Evolutionary conservation across 2,797 vertebrate species (phyloP), one percentile per base, ranked within the genome.

Genomic region (Fringilla coelebs): DNA sequence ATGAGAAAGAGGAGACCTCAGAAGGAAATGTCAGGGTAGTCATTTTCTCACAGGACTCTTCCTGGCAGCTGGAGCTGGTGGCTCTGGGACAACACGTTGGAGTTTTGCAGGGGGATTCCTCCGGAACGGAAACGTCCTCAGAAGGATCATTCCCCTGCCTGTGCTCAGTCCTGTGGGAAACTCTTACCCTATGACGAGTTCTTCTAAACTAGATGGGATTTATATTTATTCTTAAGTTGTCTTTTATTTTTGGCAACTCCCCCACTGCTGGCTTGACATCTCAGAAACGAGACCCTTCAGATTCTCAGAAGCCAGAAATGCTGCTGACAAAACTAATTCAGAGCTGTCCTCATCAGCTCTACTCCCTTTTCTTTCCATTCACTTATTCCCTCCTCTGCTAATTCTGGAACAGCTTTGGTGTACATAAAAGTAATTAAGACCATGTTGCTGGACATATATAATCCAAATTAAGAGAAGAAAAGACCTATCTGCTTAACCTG

Each of bases 81-180:
- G 74, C 67, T 88, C 16, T 89, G 34, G 84, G 93, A 90, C 66
- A 89, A 76, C 67, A 92, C n/a, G 29, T n/a, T 71, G 84, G 66
- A 83, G 62, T 92, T 93, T 61, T 65, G 93, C 63, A 94, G 91
- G 88, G 93, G 91, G 90, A 96, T 96, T 95, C 96, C 94, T 95
- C 88, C 41, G 5, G 77, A 96, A n/a, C 25, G 76, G 94, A 96
- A 96, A 61, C 66, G 6, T 84, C 88, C 94, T 88, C 80, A 81
- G 55, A 89, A 93, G 76, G 92, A 95, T 60, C 73, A 84, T 93
- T 92, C 92, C 91, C 85, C 77, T 87, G 49, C 17, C 78, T 49
- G 9, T 36, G 34, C 38, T 55, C 88, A 54, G 89, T 92, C 92
- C 95, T 97, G 96, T 97, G 96, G 96, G 96, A 97, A 97, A 96